These are phyloP conservation scores for Synergus laeviventris DNA, from an alignment of 2,888 invertebrate species.

Conservation along the genomic window DNA sequence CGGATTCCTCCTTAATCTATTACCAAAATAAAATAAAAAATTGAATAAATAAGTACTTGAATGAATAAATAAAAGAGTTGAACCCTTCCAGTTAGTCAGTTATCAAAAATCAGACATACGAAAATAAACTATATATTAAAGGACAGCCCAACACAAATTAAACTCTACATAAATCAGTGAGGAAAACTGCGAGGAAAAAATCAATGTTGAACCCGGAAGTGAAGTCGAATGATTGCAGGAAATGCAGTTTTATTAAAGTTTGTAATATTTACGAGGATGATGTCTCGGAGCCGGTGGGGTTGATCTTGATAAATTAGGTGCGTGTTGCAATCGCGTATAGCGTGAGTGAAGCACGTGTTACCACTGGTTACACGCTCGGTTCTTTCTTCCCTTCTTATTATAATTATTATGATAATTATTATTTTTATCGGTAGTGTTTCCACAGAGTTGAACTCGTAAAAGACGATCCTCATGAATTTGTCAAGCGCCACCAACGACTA, in stretches of 20 bases:
- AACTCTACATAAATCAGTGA: background rate
- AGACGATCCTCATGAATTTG: background rate
- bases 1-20: constrained; percentile 15
- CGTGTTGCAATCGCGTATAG: constrained; percentile 45
- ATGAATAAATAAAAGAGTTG: background rate
- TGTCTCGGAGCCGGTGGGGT: constrained; percentile 10
- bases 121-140: background rate
- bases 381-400: background rate
- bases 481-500: background rate
- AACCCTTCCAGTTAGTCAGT: background rate
- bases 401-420: constrained; percentile 17
- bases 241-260: constrained; percentile 23
- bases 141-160: too few relatives aligned
- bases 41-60: background rate
- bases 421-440: constrained; percentile 19
- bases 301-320: constrained; percentile 45
- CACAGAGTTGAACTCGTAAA: background rate
- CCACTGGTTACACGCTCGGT: background rate
- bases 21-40: constrained; percentile 1
- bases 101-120: background rate
- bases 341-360: constrained; percentile 43
- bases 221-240: background rate
- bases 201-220: constrained; percentile 7
- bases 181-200: background rate
- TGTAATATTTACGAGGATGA: constrained; percentile 25